Evolutionary conservation across 2,113 vertebrate genomes (phyloP), one percentile per base, ranked within the genome.

Genomic region (Pardalotus punctatus): DNA sequence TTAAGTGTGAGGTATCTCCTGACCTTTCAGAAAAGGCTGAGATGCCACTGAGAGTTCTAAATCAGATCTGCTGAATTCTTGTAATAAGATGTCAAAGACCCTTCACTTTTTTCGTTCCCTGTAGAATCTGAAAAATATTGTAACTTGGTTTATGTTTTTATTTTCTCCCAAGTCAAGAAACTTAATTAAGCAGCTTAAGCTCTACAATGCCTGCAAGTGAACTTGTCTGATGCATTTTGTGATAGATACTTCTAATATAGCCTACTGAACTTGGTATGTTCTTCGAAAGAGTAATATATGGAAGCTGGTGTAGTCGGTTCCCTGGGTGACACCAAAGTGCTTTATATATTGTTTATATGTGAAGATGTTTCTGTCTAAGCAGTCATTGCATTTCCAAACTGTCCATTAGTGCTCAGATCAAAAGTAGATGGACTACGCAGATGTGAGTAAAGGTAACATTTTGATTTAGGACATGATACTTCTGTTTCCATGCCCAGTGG

Each of bases 121-220:
- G 67, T 28, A 79, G 73, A 87, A 16, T 51, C 19, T 92, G 38
- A 90, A 74, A 45, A 91, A n/a, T 42, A 82, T 33, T 24, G 19
- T 92, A 69, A 93, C 74, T 70, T 80, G 40, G 87, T 82, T 93
- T 67, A 47, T 40, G 35, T 20, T 94, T 94, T 90, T 66, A 47
- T 76, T 87, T 95, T 82, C 18, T 73, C 10, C 48, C n/a, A 81
- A 70, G 69, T 85, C 72, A 78, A 93, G 90, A 83, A 95, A 88
- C 58, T 86, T 70, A 88, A 94, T 71, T 81, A 62, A 70, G 27
- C 43, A 93, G 5, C 48, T 78, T 70, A 66, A 94, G 45, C 74
- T 50, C 45, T 93, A 53, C 24, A 79, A 27, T 58, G 27, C 36
- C 43, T 78, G 28, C 56, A 70, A 54, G 7, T 82, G 19, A 73